Percentiles rank a stretch among this genome's conserved stretches.
Evolutionary conservation across 2,113 vertebrate species (phyloP).

Genomic region (Pterocles gutturalis): DNA sequence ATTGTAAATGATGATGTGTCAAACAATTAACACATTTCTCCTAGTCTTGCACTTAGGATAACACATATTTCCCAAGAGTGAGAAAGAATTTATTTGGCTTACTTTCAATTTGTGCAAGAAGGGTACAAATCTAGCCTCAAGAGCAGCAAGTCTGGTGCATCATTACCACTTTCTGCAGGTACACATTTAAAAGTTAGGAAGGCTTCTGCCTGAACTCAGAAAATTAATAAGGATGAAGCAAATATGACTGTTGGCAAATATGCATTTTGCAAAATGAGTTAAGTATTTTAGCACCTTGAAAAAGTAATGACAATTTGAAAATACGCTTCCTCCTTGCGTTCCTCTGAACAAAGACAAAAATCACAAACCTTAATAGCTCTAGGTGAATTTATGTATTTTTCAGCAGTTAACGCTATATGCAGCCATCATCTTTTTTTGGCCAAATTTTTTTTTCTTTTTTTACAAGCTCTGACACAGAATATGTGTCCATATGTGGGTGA

Average conservation of each 20-base stretch:
- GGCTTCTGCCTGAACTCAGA: neutral
- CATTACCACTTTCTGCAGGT: slow-evolving; percentile 23
- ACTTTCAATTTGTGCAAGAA: slow-evolving; percentile 1
- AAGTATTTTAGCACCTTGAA: neutral
- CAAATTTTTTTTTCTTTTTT: neutral
- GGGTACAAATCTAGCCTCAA: neutral
- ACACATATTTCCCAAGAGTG: slow-evolving; percentile 46
- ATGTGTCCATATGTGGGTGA: neutral
- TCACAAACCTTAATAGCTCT: neutral
- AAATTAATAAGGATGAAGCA: slow-evolving; percentile 7
- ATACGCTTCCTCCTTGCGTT: neutral
- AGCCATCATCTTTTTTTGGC: neutral
- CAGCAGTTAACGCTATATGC: neutral
- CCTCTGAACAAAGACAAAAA: neutral
- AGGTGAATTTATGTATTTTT: neutral
- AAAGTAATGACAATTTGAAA: neutral
- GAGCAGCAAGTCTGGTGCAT: neutral
- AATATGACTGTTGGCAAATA: neutral
- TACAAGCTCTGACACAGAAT: neutral
- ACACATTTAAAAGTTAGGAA: neutral
- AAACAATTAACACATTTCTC: slow-evolving; percentile 69
- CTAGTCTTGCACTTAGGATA: slow-evolving; percentile 33
- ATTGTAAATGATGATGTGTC: slow-evolving; percentile 33
- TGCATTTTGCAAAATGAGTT: neutral
- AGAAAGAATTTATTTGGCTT: slow-evolving; percentile 44